Evolutionary conservation across 2,888 invertebrate species (phyloP), one percentile per base, ranked within the genome.

Genomic region (Desoria tigrina): DNA sequence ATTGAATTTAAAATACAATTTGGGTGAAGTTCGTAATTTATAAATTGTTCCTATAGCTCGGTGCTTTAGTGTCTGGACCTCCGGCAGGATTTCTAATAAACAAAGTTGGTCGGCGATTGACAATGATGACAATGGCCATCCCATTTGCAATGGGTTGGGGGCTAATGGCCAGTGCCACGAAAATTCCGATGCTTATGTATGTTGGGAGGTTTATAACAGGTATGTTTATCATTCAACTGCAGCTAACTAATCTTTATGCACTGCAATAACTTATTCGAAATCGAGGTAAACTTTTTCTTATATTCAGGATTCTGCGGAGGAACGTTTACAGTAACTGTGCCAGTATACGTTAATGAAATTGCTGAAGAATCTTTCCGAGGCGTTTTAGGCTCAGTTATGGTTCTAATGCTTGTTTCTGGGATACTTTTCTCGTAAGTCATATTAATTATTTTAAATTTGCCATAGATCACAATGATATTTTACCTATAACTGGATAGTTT

Each of bases 321-420:
- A 24, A 89, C 91, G 1, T 89, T 90, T 77, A 91, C 91, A 77
- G 87, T 92, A 16, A 87, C 90, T 0, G 90, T 88, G 0, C 93
- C 94, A 0, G 85, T 93, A 69, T 92, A 92, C 78, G 89, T 88
- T 6, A 88, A 87, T 51, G 96, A 96, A 83, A 92, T 92, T 53
- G 86, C 93, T 0, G 88, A 92, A 75, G 89, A 88, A 74, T 86
- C 87, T 32, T 87, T 92, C 75, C 84, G 95, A 64, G 95, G 94
- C 1, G 86, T 87, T 0, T 81, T 95, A 0, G 94, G 94, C 2
- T 90, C 90, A 53, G 91, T 88, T 78, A 92, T 93, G 79, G 94
- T 95, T 78, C 81, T 96, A 23, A 88, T 90, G 85, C 83, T 94
- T 6, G 63, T 61, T 24, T 28, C 65, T 14, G 74, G 74, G 27